Evolutionary conservation across 2,888 invertebrate genomes (phyloP).

Genomic region (Idaea dimidiata): DNA sequence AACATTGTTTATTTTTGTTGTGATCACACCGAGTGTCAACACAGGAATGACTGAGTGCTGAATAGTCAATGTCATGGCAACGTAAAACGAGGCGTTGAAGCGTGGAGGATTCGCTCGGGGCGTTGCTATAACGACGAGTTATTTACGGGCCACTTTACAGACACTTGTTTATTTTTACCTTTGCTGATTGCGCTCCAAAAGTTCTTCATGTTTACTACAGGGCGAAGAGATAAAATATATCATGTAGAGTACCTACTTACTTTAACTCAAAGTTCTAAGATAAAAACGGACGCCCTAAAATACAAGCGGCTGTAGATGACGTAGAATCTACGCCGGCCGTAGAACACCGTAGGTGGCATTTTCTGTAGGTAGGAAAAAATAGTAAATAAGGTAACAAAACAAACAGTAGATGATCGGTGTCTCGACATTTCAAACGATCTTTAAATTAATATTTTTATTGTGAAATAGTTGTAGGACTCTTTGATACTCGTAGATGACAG

Average conservation of each 20-base stretch:
- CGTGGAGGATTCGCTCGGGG: constrained; percentile 50
- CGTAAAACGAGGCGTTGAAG: constrained; percentile 48
- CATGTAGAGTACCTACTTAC: background rate
- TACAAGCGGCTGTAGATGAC: too few relatives aligned
- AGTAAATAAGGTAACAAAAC: too few relatives aligned
- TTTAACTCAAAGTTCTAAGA: too few relatives aligned
- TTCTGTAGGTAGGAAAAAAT: too few relatives aligned
- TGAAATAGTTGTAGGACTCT: too few relatives aligned
- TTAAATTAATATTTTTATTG: too few relatives aligned
- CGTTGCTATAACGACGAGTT: constrained; percentile 63
- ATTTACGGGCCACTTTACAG: constrained; percentile 42
- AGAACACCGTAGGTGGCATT: too few relatives aligned
- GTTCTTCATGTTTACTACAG: constrained; percentile 4
- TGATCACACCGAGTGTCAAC: constrained; percentile 25
- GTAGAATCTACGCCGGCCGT: too few relatives aligned
- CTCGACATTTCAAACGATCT: too few relatives aligned
- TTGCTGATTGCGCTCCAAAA: constrained; percentile 23
- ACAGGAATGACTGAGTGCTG: constrained; percentile 41
- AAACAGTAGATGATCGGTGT: too few relatives aligned
- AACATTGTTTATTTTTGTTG: constrained; percentile 80
- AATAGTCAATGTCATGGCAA: constrained; percentile 59
- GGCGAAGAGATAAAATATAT: background rate
- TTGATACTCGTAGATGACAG: too few relatives aligned
- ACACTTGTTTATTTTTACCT: constrained; percentile 13
- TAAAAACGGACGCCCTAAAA: too few relatives aligned